These are phyloP conservation scores for Siniperca knerii DNA, from an alignment of 2,113 vertebrate species.

Conservation along the genomic window DNA sequence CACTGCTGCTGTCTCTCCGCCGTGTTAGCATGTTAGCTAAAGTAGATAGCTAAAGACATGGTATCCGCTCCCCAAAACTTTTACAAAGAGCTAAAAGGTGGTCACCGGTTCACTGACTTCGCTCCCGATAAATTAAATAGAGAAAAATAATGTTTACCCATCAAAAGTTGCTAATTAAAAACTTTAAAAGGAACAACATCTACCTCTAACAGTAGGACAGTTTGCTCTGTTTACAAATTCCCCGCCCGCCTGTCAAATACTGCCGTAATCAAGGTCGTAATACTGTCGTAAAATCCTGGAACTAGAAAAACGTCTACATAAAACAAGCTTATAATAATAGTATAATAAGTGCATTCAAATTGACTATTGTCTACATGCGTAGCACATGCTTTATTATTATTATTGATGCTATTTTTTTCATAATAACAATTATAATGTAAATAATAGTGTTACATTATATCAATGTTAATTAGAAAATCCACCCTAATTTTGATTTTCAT, in stretches of 20 bases:
- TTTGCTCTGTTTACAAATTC: conserved; percentile 76
- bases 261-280: conserved; percentile 58
- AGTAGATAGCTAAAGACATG: not conserved
- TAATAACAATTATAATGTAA: not conserved
- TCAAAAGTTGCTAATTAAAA: accelerated
- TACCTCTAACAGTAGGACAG: not conserved
- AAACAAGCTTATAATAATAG: not conserved
- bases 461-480: not conserved
- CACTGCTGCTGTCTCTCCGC: not conserved
- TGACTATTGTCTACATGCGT: accelerated
- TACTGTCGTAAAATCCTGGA: conserved; percentile 66
- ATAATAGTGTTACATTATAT: not conserved
- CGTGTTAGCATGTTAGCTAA: conserved; percentile 64
- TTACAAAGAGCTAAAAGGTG: not conserved
- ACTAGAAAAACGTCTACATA: not conserved
- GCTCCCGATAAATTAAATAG: not conserved
- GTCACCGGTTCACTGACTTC: not conserved
- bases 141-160: accelerated
- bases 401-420: not conserved
- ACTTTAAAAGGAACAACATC: accelerated
- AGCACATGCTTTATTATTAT: not conserved
- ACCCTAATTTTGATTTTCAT: conserved; percentile 27
- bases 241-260: conserved; percentile 69
- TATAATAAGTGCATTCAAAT: not conserved
- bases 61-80: not conserved